Percentiles rank a stretch among this genome's conserved stretches.
phyloP scores from a whole-genome alignment of 37 sponge, comb jelly and placozoan species.

The Beroe forskalii region DNA sequence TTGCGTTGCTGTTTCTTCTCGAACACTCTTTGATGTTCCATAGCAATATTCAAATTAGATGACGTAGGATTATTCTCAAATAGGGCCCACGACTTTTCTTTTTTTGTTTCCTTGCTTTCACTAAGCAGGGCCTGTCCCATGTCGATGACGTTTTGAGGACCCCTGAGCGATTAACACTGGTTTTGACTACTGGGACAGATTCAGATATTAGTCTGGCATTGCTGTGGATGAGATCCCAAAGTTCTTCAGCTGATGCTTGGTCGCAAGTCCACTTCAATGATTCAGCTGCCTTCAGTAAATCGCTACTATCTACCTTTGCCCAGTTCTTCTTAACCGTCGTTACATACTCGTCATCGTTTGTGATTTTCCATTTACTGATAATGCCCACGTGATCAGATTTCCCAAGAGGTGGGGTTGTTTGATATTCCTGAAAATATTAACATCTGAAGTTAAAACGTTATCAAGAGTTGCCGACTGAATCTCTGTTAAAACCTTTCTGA shows the following conservation, averaged over 20 bases:
- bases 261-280: not conserved
- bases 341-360: not conserved
- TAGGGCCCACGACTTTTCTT: slow-evolving; percentile 10
- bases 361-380: not conserved
- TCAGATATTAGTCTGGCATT: not conserved
- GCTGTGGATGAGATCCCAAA: not conserved
- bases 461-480: not conserved
- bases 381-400: too few relatives aligned
- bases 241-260: too few relatives aligned
- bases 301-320: not conserved
- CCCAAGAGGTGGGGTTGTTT: not conserved
- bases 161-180: too few relatives aligned
- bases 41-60: not conserved
- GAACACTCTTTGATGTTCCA: not conserved
- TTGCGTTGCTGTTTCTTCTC: not conserved
- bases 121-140: not conserved
- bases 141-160: not conserved
- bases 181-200: not conserved
- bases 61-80: slow-evolving; percentile 5
- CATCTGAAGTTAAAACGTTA: slow-evolving; percentile 20
- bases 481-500: not conserved
- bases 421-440: not conserved
- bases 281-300: not conserved
- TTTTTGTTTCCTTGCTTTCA: not conserved
- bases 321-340: not conserved